Percentiles rank a stretch among this genome's conserved stretches.
phyloP scores from a whole-genome alignment of 2,113 vertebrate species.

The Actinemys pallida region DNA sequence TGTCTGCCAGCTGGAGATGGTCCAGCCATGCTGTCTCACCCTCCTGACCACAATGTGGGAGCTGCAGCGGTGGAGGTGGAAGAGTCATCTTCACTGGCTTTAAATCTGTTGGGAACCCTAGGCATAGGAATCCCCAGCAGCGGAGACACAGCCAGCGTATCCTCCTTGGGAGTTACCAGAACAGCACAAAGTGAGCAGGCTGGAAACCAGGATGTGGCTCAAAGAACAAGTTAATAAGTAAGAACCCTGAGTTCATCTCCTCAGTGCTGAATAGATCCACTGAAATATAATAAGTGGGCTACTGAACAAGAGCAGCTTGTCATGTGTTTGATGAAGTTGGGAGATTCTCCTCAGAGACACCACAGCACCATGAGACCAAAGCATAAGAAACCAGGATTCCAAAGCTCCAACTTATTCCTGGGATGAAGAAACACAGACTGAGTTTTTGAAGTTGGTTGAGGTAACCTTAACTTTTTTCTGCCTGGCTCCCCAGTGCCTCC shows the following conservation, averaged over 20 bases:
- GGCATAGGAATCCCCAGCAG: background rate
- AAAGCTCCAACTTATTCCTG: slow-evolving; percentile 35
- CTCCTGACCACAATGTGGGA: background rate
- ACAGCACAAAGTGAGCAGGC: background rate
- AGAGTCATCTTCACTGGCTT: background rate
- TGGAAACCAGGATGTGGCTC: background rate
- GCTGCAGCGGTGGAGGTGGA: background rate
- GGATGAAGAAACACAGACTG: slow-evolving; percentile 21
- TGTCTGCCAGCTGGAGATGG: background rate
- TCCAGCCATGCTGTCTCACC: background rate
- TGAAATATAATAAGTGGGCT: background rate
- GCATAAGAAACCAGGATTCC: slow-evolving; percentile 37
- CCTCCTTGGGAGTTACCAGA: background rate
- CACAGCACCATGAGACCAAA: slow-evolving; percentile 20
- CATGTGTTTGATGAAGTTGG: slow-evolving; percentile 40
- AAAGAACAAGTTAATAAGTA: background rate
- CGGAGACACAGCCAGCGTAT: background rate
- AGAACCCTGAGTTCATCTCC: background rate
- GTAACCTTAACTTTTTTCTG: slow-evolving; percentile 57
- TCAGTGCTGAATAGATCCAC: background rate
- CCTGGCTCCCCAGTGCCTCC: slow-evolving; percentile 54
- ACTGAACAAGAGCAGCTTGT: slow-evolving; percentile 16
- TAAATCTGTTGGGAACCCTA: background rate
- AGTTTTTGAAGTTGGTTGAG: slow-evolving; percentile 63
- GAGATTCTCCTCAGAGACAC: slow-evolving; percentile 40